These are phyloP conservation scores for Peromyscus maniculatus DNA, from an alignment of 2,113 vertebrate genomes.

Conservation along the genomic window DNA sequence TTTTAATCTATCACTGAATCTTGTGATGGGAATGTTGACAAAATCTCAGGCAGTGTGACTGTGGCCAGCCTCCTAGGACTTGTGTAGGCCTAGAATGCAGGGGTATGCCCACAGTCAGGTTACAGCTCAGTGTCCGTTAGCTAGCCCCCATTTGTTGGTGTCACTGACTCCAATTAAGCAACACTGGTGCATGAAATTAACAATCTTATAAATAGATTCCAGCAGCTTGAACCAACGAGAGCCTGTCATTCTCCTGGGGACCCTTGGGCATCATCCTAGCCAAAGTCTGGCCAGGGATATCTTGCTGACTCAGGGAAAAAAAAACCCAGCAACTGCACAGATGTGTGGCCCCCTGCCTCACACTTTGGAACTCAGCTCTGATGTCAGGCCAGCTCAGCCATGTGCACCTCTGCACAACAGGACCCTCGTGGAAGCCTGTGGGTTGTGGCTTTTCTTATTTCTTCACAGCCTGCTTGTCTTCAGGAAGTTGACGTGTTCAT, in stretches of 20 bases:
- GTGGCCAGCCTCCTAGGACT: fast-evolving
- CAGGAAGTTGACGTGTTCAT: fast-evolving
- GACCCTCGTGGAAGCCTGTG: fast-evolving
- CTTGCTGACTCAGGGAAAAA: too few species aligned
- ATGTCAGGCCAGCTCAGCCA: fast-evolving
- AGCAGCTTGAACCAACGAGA: not conserved
- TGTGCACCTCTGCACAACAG: fast-evolving
- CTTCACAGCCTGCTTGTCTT: not conserved
- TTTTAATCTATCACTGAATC: not conserved
- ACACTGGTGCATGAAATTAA: not conserved
- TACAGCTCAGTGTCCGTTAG: not conserved
- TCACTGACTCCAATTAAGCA: constrained; percentile 35
- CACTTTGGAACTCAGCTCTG: not conserved
- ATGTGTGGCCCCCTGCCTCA: fast-evolving
- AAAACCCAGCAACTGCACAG: not conserved
- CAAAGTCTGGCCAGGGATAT: not conserved
- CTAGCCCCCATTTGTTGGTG: not conserved
- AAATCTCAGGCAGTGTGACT: fast-evolving
- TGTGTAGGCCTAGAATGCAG: fast-evolving
- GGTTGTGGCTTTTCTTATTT: not conserved
- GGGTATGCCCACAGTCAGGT: not conserved
- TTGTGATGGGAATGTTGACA: too few species aligned
- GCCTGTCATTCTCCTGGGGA: not conserved
- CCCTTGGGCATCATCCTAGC: not conserved
- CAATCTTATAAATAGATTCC: constrained; percentile 41